Conservation (phyloP, 2,113 vertebrate species). For the Thamnophis sirtalis region DNA sequence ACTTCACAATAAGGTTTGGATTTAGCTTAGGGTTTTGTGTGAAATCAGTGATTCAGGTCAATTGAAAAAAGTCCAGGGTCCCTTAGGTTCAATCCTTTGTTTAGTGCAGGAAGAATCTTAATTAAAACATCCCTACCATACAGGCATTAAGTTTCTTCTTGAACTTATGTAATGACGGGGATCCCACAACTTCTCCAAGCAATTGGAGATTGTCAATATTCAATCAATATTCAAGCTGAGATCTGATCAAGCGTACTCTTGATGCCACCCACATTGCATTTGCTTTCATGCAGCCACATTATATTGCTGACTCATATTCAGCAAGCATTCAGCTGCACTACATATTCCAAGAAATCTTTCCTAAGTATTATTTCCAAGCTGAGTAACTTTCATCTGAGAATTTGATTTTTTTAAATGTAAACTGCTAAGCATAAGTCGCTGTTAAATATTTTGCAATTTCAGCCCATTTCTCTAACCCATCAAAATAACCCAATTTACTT, state of each 20-base stretch:
- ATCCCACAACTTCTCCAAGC: background rate
- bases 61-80: background rate
- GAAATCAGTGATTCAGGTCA: background rate
- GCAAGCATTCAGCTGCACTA: background rate
- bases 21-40: background rate
- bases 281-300: background rate
- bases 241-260: background rate
- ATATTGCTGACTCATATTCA: background rate
- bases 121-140: background rate
- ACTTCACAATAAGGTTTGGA: background rate
- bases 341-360: background rate
- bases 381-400: background rate
- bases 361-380: background rate
- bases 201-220: background rate
- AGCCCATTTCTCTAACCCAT: background rate
- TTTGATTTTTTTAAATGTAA: background rate
- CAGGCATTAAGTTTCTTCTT: background rate
- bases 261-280: background rate
- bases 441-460: background rate
- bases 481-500: background rate
- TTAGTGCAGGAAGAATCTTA: background rate
- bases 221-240: background rate
- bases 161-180: background rate
- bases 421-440: background rate
- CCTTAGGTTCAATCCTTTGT: background rate